Evolutionary conservation across 1,140 invertebrate genomes (phyloP).

Genomic region (Pseudomyrmex pallidus): DNA sequence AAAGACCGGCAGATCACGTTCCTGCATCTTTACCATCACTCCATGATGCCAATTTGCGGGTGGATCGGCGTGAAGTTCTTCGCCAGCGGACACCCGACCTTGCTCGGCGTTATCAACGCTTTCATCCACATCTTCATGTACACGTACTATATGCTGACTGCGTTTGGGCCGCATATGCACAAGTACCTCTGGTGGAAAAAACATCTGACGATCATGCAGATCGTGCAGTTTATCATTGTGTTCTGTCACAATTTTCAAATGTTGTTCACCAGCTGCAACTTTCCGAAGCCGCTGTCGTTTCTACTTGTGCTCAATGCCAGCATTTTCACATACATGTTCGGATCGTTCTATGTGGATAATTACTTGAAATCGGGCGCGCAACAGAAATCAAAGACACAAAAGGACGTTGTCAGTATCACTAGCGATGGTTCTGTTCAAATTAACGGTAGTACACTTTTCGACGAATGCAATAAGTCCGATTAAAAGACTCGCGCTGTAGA

Average conservation of each 20-base stretch:
- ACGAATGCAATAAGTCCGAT: background rate
- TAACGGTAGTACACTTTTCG: background rate
- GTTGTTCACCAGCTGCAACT: slow-evolving; percentile 88
- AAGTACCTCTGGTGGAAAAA: slow-evolving; percentile 96
- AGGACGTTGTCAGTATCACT: background rate
- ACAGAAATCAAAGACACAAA: slow-evolving; percentile 40
- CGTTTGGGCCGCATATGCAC: slow-evolving; percentile 92
- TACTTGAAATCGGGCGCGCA: slow-evolving; percentile 85
- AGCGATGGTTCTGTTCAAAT: background rate
- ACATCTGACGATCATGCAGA: slow-evolving; percentile 93
- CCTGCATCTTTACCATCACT: slow-evolving; percentile 91
- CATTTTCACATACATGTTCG: slow-evolving; percentile 94
- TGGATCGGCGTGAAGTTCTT: slow-evolving; percentile 95
- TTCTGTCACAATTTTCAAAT: slow-evolving; percentile 90
- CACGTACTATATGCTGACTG: slow-evolving; percentile 92
- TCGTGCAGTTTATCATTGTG: slow-evolving; percentile 94
- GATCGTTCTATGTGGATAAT: slow-evolving; percentile 91
- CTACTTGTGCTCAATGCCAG: slow-evolving; percentile 90
- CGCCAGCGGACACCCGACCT: slow-evolving; percentile 91
- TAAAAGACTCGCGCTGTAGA: background rate
- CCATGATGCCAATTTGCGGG: slow-evolving; percentile 89
- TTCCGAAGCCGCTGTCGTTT: slow-evolving; percentile 88
- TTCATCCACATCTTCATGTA: slow-evolving; percentile 95
- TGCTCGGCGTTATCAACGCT: slow-evolving; percentile 94
- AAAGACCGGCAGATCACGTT: slow-evolving; percentile 91